phyloP scores from a whole-genome alignment of 2,797 vertebrate species.

The Phaenicophaeus curvirostris region DNA sequence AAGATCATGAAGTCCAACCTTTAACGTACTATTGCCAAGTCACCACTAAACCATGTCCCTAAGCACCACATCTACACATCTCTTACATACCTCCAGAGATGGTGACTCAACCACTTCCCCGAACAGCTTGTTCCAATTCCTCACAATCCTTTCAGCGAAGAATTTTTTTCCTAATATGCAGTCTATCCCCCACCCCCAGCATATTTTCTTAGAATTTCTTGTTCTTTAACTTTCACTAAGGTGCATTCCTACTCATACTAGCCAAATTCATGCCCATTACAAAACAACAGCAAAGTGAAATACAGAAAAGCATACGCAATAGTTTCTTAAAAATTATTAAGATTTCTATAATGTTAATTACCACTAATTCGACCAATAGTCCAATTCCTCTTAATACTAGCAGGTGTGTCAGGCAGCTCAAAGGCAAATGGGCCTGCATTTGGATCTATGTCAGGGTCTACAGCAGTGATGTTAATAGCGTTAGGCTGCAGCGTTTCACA shows the following conservation, averaged over 20 bases:
- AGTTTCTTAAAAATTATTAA: not conserved
- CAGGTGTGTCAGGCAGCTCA: constrained; percentile 86
- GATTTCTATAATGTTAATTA: constrained; percentile 56
- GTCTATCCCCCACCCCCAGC: too few species aligned
- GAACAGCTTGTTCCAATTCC: too few species aligned
- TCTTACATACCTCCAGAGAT: too few species aligned
- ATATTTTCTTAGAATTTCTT: not conserved
- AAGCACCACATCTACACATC: too few species aligned
- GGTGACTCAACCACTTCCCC: too few species aligned
- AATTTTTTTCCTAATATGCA: too few species aligned
- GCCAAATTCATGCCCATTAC: rapidly evolving
- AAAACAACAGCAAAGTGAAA: not conserved
- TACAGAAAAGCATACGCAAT: not conserved
- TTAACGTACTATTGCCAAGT: too few species aligned
- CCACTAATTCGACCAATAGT: constrained; percentile 90
- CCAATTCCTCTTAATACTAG: constrained; percentile 91
- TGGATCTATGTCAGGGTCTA: constrained; percentile 90
- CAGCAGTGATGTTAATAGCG: constrained; percentile 93
- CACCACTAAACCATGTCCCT: too few species aligned
- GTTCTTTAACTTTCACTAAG: not conserved
- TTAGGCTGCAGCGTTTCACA: constrained; percentile 91
- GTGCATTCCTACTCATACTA: not conserved
- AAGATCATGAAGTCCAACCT: too few species aligned
- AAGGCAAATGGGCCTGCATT: constrained; percentile 94
- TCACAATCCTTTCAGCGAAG: too few species aligned